phyloP scores from a whole-genome alignment of 2,888 invertebrate genomes.

The Rosalia funebris region DNA sequence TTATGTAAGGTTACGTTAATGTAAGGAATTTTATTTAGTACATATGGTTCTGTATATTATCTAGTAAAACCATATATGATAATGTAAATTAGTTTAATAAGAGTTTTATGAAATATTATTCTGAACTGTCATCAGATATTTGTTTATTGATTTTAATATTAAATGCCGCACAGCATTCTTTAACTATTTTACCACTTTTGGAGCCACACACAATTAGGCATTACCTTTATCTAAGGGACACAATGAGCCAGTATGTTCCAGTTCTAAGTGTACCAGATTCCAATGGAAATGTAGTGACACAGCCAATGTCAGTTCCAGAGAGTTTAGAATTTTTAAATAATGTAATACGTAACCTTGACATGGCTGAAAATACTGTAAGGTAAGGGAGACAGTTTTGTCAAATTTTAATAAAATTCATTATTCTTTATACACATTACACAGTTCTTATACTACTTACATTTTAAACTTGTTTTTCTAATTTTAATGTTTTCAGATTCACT shows the following conservation, averaged over 20 bases:
- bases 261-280: slow-evolving; percentile 67
- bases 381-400: no score
- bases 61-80: no score
- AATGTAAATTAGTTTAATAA: no score
- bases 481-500: no score
- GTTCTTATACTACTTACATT: no score
- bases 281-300: slow-evolving; percentile 57
- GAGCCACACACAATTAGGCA: slow-evolving; percentile 93
- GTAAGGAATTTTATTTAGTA: background rate
- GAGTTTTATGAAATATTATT: no score
- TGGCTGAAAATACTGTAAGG: slow-evolving; percentile 70
- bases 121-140: slow-evolving; percentile 76
- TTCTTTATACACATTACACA: no score
- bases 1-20: slow-evolving; percentile 18
- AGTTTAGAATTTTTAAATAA: slow-evolving; percentile 78
- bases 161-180: slow-evolving; percentile 91
- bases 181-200: slow-evolving; percentile 90
- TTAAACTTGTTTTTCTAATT: no score
- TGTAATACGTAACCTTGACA: slow-evolving; percentile 78
- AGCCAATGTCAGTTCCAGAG: slow-evolving; percentile 70
- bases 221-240: slow-evolving; percentile 91
- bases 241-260: slow-evolving; percentile 92
- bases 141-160: slow-evolving; percentile 91
- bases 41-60: no score
- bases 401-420: no score